Conservation (phyloP, 1,140 invertebrate genomes). For the Vanessa tameamea region DNA sequence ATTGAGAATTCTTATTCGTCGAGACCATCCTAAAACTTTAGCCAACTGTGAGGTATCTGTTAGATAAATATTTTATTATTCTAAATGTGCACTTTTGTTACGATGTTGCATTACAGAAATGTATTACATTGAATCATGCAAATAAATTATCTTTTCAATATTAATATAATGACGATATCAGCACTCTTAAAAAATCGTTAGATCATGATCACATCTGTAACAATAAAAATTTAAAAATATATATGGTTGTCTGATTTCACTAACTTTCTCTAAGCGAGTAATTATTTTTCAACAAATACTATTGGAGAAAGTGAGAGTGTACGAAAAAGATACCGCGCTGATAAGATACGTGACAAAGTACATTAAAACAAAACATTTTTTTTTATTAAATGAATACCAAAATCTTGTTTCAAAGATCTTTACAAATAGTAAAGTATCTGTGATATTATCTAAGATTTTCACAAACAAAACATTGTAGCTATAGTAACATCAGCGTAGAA, state of each 20-base stretch:
- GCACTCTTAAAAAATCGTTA: background rate
- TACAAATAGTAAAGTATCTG: background rate
- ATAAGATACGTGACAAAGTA: background rate
- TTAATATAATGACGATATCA: no score
- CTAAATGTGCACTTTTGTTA: no score
- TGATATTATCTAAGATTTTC: background rate
- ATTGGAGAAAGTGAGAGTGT: constrained; percentile 19
- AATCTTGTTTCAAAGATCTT: background rate
- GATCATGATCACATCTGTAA: background rate
- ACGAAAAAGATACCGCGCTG: background rate
- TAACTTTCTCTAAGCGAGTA: constrained; percentile 15
- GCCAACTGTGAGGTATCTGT: no score
- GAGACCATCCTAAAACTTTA: no score
- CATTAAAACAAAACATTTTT: background rate
- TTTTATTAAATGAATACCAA: background rate
- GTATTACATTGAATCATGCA: no score
- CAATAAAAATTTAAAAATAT: constrained; percentile 1
- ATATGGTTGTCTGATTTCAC: background rate
- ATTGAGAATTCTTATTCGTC: no score
- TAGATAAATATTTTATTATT: no score
- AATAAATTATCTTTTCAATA: no score
- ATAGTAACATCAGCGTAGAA: constrained; percentile 34
- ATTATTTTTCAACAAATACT: constrained; percentile 8
- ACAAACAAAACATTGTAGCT: constrained; percentile 2
- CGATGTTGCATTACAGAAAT: no score